Percentiles rank a stretch among this genome's conserved stretches.
Conservation (phyloP, 2,113 vertebrate species). For the Prochilodus magdalenae region DNA sequence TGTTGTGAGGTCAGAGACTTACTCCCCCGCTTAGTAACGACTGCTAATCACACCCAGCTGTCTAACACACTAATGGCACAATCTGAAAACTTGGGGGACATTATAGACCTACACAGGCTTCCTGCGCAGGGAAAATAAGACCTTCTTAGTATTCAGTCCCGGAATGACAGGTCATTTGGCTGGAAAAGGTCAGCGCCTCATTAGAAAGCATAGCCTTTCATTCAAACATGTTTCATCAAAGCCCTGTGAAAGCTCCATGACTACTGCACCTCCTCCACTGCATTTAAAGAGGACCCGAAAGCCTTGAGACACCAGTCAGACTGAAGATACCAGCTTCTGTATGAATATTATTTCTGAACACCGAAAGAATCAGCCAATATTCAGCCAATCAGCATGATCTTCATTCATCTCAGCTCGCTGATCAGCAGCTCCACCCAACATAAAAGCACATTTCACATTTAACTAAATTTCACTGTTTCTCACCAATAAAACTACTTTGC, state of each 20-base stretch:
- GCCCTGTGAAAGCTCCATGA: conserved; percentile 2
- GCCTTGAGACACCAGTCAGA: not conserved
- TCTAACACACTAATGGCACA: not conserved
- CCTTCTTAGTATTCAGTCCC: conserved; percentile 19
- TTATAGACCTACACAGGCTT: not conserved
- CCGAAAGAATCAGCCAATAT: not conserved
- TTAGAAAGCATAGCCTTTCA: conserved; percentile 22
- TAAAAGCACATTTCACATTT: not conserved
- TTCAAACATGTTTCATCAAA: conserved; percentile 25
- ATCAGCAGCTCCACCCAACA: not conserved
- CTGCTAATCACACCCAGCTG: not conserved
- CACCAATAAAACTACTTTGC: conserved; percentile 34
- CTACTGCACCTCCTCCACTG: not conserved
- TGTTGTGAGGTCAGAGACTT: no score
- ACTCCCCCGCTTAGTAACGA: not conserved
- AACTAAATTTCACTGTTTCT: conserved; percentile 8
- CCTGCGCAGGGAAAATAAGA: not conserved
- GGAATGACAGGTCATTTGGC: conserved; percentile 45
- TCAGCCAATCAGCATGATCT: not conserved
- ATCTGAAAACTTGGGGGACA: not conserved
- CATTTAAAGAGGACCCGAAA: not conserved
- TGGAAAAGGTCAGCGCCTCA: conserved; percentile 56
- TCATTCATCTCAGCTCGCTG: not conserved
- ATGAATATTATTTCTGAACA: not conserved
- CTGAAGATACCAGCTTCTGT: not conserved